These are phyloP conservation scores for Pleuronectes platessa DNA, from an alignment of 2,113 vertebrate genomes.

Conservation along the genomic window DNA sequence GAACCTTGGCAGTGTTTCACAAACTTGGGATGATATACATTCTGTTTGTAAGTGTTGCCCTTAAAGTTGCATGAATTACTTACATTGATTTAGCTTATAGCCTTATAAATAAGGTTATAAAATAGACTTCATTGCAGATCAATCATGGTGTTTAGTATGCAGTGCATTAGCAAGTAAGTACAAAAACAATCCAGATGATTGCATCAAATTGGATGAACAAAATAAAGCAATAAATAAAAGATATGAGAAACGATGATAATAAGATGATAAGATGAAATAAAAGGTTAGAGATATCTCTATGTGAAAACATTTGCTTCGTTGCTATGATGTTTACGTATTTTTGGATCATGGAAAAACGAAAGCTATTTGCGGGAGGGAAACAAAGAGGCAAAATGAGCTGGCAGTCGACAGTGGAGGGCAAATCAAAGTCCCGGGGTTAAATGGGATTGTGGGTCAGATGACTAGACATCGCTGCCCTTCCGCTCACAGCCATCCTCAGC, in stretches of 20 bases:
- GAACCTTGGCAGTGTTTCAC: not conserved
- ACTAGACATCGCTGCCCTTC: constrained; percentile 63
- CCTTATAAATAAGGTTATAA: not conserved
- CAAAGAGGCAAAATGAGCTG: constrained; percentile 47
- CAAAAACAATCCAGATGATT: not conserved
- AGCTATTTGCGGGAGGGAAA: constrained; percentile 32
- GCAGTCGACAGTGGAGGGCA: constrained; percentile 62
- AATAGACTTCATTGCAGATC: constrained; percentile 6
- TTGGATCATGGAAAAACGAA: not conserved
- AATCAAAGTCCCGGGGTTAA: constrained; percentile 74
- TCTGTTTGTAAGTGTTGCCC: not conserved
- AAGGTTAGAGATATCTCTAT: not conserved
- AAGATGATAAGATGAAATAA: not conserved
- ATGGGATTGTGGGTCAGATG: constrained; percentile 78
- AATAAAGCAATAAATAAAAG: not conserved
- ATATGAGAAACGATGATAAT: not conserved
- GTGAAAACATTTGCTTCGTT: constrained; percentile 4
- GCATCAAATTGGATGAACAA: not conserved
- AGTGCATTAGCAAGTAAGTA: not conserved
- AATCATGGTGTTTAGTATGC: not conserved
- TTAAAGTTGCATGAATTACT: not conserved
- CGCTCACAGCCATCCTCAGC: constrained; percentile 49
- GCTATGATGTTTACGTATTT: not conserved
- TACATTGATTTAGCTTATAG: not conserved
- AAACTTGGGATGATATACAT: not conserved